These are phyloP conservation scores for Heliocidaris tuberculata DNA, from an alignment of 35 echinoderm and acorn worm genomes.

Conservation along the genomic window DNA sequence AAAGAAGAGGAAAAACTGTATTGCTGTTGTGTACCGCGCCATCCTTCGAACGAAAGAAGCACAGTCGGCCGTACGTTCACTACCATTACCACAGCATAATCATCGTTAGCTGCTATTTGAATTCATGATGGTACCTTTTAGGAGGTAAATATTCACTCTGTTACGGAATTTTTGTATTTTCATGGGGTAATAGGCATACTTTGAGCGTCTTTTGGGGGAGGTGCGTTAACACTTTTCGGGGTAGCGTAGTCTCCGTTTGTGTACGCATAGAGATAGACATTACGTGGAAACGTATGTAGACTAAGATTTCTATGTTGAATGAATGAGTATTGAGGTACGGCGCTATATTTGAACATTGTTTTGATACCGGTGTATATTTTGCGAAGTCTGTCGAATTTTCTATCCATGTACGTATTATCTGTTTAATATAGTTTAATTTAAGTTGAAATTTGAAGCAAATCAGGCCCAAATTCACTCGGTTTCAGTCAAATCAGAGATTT, in stretches of 20 bases:
- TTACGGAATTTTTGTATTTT: background rate
- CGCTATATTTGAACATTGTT: constrained; percentile 35
- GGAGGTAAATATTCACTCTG: background rate
- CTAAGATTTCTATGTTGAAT: background rate
- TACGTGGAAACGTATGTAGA: constrained; percentile 28
- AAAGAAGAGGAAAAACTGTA: background rate
- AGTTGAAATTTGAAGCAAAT: background rate
- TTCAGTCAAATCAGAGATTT: background rate
- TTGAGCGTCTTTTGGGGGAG: background rate
- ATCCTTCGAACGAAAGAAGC: background rate
- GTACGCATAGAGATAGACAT: background rate
- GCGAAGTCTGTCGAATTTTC: background rate
- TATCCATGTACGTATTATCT: background rate
- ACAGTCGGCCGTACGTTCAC: background rate
- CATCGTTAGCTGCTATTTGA: background rate
- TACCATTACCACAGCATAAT: background rate
- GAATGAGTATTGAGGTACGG: constrained; percentile 17
- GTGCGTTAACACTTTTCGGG: background rate
- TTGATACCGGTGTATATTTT: background rate
- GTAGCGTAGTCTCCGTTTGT: background rate
- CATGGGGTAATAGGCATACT: background rate
- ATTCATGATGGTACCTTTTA: background rate
- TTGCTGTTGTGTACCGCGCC: background rate
- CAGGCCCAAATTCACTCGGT: background rate
- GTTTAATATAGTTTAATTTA: background rate